Evolutionary conservation across 2,888 invertebrate species (phyloP).

Genomic region (Dryadula phaetusa): DNA sequence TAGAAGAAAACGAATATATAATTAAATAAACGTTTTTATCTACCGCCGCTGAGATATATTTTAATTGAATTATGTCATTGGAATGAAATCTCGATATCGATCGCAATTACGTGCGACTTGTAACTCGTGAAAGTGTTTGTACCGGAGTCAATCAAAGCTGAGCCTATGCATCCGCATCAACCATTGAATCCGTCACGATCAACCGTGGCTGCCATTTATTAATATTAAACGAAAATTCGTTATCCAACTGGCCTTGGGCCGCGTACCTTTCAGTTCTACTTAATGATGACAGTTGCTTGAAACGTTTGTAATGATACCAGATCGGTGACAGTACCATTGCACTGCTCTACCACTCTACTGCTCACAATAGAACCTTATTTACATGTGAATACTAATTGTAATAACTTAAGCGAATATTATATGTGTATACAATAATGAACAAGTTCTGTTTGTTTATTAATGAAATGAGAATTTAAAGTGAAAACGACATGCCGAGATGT

Average conservation of each 20-base stretch:
- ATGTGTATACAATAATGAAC: background rate
- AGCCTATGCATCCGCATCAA: constrained; percentile 68
- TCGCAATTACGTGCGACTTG: constrained; percentile 29
- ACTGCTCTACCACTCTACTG: constrained; percentile 57
- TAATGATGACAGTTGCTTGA: constrained; percentile 80
- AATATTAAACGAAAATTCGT: constrained; percentile 83
- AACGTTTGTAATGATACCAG: constrained; percentile 70
- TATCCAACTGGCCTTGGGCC: constrained; percentile 80
- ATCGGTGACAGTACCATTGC: constrained; percentile 63
- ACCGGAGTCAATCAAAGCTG: constrained; percentile 56
- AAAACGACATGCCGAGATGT: constrained; percentile 69
- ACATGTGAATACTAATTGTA: constrained; percentile 44
- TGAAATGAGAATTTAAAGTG: constrained; percentile 64
- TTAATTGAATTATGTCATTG: constrained; percentile 11
- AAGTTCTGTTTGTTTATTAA: constrained; percentile 33
- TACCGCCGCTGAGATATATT: background rate
- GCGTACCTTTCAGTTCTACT: constrained; percentile 80
- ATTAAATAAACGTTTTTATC: background rate
- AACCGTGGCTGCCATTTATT: constrained; percentile 76
- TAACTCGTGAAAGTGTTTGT: constrained; percentile 67
- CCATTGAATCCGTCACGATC: constrained; percentile 74
- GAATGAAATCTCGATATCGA: constrained; percentile 13
- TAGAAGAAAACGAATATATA: background rate
- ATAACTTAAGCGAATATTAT: constrained; percentile 19
- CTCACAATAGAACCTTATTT: constrained; percentile 59